These are phyloP conservation scores for Pagrus major DNA, from an alignment of 2,113 vertebrate species.

Conservation along the genomic window DNA sequence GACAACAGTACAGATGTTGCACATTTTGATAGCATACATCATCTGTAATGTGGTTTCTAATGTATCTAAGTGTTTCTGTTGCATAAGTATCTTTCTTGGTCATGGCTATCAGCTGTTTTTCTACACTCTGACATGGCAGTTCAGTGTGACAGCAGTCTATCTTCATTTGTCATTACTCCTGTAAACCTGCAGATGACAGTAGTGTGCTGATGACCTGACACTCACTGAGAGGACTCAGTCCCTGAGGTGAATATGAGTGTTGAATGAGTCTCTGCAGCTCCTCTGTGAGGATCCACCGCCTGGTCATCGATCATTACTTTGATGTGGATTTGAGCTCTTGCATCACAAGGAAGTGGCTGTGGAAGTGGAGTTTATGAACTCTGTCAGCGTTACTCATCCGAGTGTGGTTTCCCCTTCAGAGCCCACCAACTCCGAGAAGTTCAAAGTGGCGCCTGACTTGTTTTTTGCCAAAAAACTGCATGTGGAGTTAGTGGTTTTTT, in stretches of 20 bases:
- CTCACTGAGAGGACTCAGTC: background rate
- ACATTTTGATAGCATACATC: background rate
- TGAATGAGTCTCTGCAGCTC: background rate
- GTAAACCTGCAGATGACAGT: constrained; percentile 72
- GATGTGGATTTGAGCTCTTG: constrained; percentile 15
- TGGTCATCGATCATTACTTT: background rate
- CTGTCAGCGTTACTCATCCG: constrained; percentile 35
- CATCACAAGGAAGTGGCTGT: constrained; percentile 1
- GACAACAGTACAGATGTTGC: background rate
- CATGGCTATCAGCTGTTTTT: background rate
- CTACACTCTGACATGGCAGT: background rate
- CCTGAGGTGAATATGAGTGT: background rate
- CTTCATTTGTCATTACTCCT: constrained; percentile 33
- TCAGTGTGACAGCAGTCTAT: background rate
- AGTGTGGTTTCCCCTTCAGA: constrained; percentile 3
- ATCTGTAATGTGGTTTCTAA: background rate
- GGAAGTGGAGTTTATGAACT: constrained; percentile 26
- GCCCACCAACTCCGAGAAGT: background rate
- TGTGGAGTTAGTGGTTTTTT: background rate
- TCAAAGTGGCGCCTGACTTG: constrained; percentile 2
- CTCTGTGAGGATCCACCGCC: background rate
- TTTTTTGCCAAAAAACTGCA: background rate
- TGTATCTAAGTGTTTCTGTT: background rate
- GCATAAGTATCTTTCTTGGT: background rate
- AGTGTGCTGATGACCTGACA: constrained; percentile 49